Conservation (phyloP, 2,113 vertebrate species). For the Eonycteris spelaea region DNA sequence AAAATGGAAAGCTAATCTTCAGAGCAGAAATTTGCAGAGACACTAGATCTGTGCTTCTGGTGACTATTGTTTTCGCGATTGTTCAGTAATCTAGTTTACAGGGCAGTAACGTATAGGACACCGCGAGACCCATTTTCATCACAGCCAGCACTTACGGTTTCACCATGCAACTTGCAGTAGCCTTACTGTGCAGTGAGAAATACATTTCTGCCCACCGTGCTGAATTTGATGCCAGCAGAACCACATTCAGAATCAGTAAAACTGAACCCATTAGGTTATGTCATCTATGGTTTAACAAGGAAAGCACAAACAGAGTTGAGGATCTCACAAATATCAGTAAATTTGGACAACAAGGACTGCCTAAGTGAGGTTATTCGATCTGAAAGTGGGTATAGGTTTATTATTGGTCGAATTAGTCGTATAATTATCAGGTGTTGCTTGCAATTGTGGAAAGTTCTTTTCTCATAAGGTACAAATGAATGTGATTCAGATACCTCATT, state of each 20-base stretch:
- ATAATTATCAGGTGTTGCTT: neutral
- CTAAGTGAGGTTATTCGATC: neutral
- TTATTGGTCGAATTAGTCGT: neutral
- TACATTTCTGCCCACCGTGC: neutral
- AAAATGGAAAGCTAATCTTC: conserved; percentile 22
- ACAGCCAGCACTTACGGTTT: conserved; percentile 4
- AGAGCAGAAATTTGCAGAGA: neutral
- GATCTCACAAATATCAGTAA: neutral
- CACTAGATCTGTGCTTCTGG: neutral
- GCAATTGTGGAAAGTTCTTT: neutral
- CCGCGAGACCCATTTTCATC: conserved; percentile 32
- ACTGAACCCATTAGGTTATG: neutral
- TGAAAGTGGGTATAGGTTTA: neutral
- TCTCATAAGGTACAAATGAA: neutral
- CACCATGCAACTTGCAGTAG: neutral
- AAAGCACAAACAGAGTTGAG: neutral
- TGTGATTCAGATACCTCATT: neutral
- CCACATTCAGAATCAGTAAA: neutral
- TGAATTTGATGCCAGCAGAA: neutral
- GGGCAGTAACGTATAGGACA: conserved; percentile 28
- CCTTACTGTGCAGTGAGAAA: neutral
- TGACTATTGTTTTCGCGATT: conserved; percentile 36
- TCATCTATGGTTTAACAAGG: neutral
- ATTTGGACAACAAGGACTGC: neutral
- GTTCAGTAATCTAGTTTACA: neutral